Conservation (phyloP, 2,113 vertebrate genomes). For the Xyrauchen texanus region DNA sequence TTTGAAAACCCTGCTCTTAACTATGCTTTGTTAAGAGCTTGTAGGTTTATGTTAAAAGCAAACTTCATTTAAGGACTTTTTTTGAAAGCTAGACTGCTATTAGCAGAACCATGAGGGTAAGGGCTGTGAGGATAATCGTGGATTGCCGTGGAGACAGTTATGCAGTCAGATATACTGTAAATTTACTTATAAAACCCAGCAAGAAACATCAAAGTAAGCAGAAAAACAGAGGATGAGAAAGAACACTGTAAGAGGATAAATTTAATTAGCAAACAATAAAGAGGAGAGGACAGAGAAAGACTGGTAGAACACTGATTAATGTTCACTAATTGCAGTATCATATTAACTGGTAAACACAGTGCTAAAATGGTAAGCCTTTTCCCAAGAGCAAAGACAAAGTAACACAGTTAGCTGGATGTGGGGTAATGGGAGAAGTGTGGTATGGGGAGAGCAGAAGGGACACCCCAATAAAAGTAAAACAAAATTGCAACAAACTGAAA, state of each 20-base stretch:
- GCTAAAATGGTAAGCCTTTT: conserved; percentile 9
- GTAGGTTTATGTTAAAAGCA: background rate
- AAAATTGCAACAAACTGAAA: background rate
- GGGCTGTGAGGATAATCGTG: conserved; percentile 9
- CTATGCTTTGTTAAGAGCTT: background rate
- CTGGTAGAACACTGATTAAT: background rate
- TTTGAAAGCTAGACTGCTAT: conserved; percentile 39
- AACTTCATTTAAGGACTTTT: conserved; percentile 22
- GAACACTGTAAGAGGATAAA: background rate
- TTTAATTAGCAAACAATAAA: background rate
- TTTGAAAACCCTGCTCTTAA: background rate
- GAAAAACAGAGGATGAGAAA: background rate
- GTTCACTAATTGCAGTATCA: background rate
- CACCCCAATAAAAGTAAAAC: conserved; percentile 53
- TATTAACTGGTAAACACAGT: background rate
- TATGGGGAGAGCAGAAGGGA: conserved; percentile 56
- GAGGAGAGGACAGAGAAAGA: background rate
- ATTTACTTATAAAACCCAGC: background rate
- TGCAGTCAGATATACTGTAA: conserved; percentile 36
- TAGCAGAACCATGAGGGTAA: conserved; percentile 17
- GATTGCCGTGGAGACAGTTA: conserved; percentile 53
- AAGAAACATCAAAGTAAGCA: background rate
- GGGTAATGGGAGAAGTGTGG: conserved; percentile 58
- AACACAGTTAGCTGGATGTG: conserved; percentile 36
- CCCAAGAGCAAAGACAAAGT: conserved; percentile 58